phyloP scores from a whole-genome alignment of 1,140 invertebrate species.

The Andricus grossulariae region DNA sequence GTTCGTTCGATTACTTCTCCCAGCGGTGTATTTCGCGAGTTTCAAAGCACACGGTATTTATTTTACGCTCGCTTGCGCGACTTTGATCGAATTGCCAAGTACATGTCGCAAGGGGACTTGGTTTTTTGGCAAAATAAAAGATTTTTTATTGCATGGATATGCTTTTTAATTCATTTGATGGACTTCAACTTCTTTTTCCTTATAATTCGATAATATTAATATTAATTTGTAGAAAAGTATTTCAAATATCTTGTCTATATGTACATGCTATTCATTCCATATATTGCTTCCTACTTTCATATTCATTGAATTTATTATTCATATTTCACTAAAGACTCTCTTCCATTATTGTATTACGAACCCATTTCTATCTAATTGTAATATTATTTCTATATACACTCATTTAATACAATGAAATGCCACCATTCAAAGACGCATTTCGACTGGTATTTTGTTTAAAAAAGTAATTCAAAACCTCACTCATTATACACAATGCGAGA shows the following conservation, averaged over 20 bases:
- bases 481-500: constrained; percentile 6
- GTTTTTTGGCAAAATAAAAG: neutral
- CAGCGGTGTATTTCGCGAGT: constrained; percentile 16
- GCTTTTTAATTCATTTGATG: neutral
- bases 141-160: neutral
- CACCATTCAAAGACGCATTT: too few species aligned
- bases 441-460: neutral
- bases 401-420: too few species aligned
- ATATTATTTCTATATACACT: too few species aligned
- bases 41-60: constrained; percentile 26
- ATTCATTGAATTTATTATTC: too few species aligned
- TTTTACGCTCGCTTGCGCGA: constrained; percentile 31
- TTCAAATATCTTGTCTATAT: too few species aligned
- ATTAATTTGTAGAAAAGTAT: too few species aligned
- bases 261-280: too few species aligned
- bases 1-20: constrained; percentile 24
- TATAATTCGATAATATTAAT: too few species aligned
- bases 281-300: too few species aligned
- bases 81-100: constrained; percentile 18
- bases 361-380: too few species aligned
- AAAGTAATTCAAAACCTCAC: constrained; percentile 24
- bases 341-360: too few species aligned
- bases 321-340: too few species aligned
- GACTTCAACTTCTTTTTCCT: neutral
- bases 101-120: constrained; percentile 7